Evolutionary conservation across 2,113 vertebrate genomes (phyloP), one percentile per base, ranked within the genome.

Genomic region (Shinisaurus crocodilurus): DNA sequence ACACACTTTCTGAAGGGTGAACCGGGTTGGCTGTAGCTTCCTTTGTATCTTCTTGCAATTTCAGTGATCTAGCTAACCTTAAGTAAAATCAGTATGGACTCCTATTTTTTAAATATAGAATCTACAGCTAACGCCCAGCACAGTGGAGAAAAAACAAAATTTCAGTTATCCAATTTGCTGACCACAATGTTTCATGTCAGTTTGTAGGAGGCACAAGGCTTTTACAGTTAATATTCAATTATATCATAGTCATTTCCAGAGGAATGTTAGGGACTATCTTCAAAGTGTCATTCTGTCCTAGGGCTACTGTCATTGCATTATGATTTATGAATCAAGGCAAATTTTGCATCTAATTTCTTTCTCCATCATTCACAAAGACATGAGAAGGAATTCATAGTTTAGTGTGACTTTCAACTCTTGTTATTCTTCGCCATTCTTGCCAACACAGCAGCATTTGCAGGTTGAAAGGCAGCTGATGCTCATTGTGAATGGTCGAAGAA

Each of bases 261-360:
- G 1, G 40, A 76, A 82, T 40, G 20, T 76, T 89, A 9, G 9
- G 7, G 57, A 40, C 86, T 84, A 10, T 79, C n/a, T 60, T 74
- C 63, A 93, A 91, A 1, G 0, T 10, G 54, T 0, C 25, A 86
- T 63, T 20, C 3, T 91, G 1, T 5, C 90, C 15, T 60, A 93
- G 37, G 57, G 12, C 67, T 93, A 90, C 45, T 86, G 0, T 3
- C 1, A 37, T 79, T 91, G 65, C 86, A 50, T 72, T 1, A 5
- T 37, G 29, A 94, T 87, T 94, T 88, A 70, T 63, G 74, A 92
- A 85, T 67, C 32, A 93, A 95, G 89, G 87, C 25, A 86, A 93
- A 32, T 2, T 89, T 45, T 90, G 29, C 91, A 43, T 88, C 5
- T 6, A 4, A 72, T 79, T 0, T 75, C 1, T 92, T 48, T 91